Percentiles rank a stretch among this genome's conserved stretches.
Conservation (phyloP, 1,140 invertebrate species). For the Whitmania pigra region DNA sequence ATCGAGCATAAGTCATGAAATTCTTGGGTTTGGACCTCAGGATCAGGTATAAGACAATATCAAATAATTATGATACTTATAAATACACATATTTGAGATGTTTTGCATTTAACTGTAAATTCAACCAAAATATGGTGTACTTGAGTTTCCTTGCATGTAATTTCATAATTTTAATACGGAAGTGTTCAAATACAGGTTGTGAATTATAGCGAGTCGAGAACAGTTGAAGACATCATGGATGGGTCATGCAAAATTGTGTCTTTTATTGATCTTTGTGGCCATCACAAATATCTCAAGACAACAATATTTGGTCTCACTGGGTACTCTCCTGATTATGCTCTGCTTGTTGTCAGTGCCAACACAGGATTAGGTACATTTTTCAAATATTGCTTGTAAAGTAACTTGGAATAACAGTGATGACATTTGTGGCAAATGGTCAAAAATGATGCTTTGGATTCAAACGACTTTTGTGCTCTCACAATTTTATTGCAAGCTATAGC, state of each 20-base stretch:
- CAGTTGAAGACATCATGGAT: constrained; percentile 75
- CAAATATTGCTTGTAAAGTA: not conserved
- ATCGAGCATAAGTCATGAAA: constrained; percentile 96
- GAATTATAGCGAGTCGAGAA: constrained; percentile 78
- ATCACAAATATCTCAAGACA: constrained; percentile 96
- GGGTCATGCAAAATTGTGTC: constrained; percentile 55
- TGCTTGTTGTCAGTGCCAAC: constrained; percentile 72
- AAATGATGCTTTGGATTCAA: not conserved
- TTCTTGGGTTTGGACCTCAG: constrained; percentile 73
- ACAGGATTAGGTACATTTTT: constrained; percentile 18
- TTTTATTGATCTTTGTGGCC: constrained; percentile 96
- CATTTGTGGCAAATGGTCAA: not conserved
- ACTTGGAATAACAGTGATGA: not conserved
- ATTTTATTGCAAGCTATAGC: too few relatives aligned
- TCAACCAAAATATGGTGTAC: not conserved
- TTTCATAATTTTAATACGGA: too few relatives aligned
- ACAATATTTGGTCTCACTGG: constrained; percentile 99
- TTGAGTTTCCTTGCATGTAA: too few relatives aligned
- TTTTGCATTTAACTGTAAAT: not conserved
- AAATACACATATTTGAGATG: constrained; percentile 41
- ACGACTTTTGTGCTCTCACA: too few relatives aligned
- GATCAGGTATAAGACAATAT: constrained; percentile 40
- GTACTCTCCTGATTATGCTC: constrained; percentile 94
- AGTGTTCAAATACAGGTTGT: constrained; percentile 46
- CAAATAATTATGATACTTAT: not conserved